A percentile compares a stretch with the other conserved stretches of the same genome.
These are phyloP conservation scores for Heterocephalus glaber DNA, from an alignment of 2,113 vertebrate genomes.

Conservation along the genomic window DNA sequence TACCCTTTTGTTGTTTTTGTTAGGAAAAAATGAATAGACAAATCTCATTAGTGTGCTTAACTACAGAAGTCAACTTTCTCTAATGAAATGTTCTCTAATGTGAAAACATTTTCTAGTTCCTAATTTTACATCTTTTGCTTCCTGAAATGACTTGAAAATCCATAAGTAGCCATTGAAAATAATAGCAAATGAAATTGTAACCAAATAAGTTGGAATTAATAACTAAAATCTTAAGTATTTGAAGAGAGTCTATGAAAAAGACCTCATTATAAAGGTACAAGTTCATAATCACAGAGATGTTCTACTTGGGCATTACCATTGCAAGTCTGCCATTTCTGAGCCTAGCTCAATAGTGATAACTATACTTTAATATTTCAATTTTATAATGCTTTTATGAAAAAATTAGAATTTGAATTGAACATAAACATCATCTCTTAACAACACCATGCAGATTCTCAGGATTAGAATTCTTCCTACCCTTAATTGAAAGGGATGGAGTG, in stretches of 20 bases:
- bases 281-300: neutral
- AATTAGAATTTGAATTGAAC: neutral
- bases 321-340: neutral
- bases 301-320: neutral
- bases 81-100: neutral
- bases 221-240: neutral
- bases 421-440: neutral
- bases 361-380: neutral
- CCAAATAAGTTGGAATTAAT: neutral
- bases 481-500: neutral
- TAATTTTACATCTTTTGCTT: slow-evolving; percentile 28
- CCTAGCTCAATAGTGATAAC: neutral
- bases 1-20: neutral
- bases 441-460: neutral
- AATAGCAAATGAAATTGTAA: neutral
- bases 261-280: neutral
- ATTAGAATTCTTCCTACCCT: neutral
- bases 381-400: neutral
- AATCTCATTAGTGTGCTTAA: neutral
- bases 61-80: neutral
- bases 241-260: neutral
- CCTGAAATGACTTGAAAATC: slow-evolving; percentile 23
- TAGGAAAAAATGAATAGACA: neutral
- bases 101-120: slow-evolving; percentile 37
- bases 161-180: slow-evolving; percentile 11